A percentile compares a stretch with the other conserved stretches of the same genome.
These are phyloP conservation scores for Drosophila azteca DNA, from an alignment of 1,140 invertebrate species.

Conservation along the genomic window DNA sequence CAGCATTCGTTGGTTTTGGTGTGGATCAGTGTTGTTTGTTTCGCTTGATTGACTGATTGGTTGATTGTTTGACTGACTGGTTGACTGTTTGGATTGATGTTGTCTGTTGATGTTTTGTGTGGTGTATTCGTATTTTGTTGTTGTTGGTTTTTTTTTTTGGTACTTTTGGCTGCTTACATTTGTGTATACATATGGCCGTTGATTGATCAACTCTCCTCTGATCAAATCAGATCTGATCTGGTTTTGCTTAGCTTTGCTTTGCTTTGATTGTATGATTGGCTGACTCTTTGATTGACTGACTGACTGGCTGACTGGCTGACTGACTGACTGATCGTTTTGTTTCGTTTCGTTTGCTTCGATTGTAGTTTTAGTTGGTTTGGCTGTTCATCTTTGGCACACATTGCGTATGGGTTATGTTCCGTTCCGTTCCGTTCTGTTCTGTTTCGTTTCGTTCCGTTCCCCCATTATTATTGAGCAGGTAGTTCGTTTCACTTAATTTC, in stretches of 20 bases:
- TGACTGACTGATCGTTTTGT: conserved; percentile 19
- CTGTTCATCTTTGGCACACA: conserved; percentile 67
- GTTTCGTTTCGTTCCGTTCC: neutral
- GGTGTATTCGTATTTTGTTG: too few relatives aligned
- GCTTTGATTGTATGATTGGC: too few relatives aligned
- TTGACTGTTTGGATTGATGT: conserved; percentile 37
- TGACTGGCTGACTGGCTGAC: conserved; percentile 26
- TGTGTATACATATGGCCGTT: conserved; percentile 44
- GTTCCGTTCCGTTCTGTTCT: conserved; percentile 3
- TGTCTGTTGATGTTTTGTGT: conserved; percentile 19
- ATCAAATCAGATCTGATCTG: conserved; percentile 1
- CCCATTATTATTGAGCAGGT: conserved; percentile 24
- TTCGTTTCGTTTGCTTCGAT: conserved; percentile 9
- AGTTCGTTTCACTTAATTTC: conserved; percentile 29
- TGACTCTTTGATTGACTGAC: conserved; percentile 7
- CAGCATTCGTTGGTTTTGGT: conserved; percentile 49
- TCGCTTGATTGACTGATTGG: conserved; percentile 35
- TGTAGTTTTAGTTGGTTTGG: conserved; percentile 24
- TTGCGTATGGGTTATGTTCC: conserved; percentile 33
- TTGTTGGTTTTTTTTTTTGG: conserved; percentile 22
- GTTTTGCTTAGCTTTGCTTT: too few relatives aligned
- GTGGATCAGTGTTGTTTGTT: conserved; percentile 13
- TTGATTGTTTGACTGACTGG: conserved; percentile 27
- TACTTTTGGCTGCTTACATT: conserved; percentile 50
- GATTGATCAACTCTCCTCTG: conserved; percentile 25